These are phyloP conservation scores for Menura novaehollandiae DNA, from an alignment of 2,113 vertebrate species.

Conservation along the genomic window DNA sequence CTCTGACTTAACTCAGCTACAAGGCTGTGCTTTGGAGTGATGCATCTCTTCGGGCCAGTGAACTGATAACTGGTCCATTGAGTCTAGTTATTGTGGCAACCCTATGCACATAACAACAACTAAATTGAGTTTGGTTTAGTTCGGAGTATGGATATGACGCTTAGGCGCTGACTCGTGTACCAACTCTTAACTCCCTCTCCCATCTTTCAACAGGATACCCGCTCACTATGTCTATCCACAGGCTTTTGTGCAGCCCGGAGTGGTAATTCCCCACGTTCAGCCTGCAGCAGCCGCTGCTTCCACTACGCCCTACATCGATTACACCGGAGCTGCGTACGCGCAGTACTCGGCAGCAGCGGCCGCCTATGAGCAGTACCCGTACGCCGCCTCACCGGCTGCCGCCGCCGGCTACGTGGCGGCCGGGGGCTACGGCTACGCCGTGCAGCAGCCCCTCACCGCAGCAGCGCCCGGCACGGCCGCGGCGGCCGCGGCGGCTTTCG, in stretches of 20 bases:
- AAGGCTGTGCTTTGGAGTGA: neutral
- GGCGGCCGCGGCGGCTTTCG: conserved; percentile 85
- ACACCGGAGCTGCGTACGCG: conserved; percentile 93
- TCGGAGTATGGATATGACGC: conserved; percentile 18
- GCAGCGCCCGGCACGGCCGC: conserved; percentile 86
- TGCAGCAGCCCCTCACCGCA: conserved; percentile 89
- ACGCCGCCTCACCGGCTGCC: conserved; percentile 88
- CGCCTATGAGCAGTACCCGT: conserved; percentile 93
- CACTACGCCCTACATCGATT: conserved; percentile 93
- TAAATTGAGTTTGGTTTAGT: conserved; percentile 83
- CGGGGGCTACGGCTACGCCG: conserved; percentile 89
- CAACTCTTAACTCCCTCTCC: conserved; percentile 63
- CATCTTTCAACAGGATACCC: conserved; percentile 86
- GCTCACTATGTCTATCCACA: conserved; percentile 98
- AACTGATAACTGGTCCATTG: neutral
- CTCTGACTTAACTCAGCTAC: neutral
- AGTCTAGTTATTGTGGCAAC: conserved; percentile 91
- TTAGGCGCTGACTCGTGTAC: neutral
- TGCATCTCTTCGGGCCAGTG: neutral
- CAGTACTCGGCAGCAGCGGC: conserved; percentile 87
- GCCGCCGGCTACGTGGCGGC: conserved; percentile 87
- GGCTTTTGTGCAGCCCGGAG: conserved; percentile 94
- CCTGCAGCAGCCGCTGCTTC: conserved; percentile 81
- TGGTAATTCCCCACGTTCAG: conserved; percentile 94
- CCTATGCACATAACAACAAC: conserved; percentile 90